Conservation (phyloP, 2,797 vertebrate genomes). For the Melanotaenia boesemani region DNA sequence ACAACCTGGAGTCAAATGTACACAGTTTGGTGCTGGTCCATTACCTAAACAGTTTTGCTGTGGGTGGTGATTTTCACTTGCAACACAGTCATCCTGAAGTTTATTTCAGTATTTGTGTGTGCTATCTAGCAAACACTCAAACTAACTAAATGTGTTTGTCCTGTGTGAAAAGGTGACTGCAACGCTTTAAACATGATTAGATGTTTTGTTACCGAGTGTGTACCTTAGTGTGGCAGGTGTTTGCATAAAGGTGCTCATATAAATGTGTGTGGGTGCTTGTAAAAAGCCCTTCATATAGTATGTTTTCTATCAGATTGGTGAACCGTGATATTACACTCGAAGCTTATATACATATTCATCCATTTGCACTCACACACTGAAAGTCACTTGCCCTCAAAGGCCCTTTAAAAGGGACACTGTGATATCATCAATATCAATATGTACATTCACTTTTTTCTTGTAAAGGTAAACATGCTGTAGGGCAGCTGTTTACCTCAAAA, state of each 20-base stretch:
- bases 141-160: slow-evolving; percentile 13
- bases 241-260: slow-evolving; percentile 41
- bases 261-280: slow-evolving; percentile 24
- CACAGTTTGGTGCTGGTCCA: slow-evolving; percentile 18
- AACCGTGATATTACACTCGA: slow-evolving; percentile 69
- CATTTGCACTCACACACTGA: slow-evolving; percentile 43
- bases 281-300: slow-evolving; percentile 37
- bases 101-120: not conserved
- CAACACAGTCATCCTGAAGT: slow-evolving; percentile 18
- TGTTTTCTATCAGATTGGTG: slow-evolving; percentile 67
- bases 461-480: slow-evolving; percentile 24
- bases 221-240: slow-evolving; percentile 46
- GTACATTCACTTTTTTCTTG: not conserved
- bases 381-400: slow-evolving; percentile 52
- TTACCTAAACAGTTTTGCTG: slow-evolving; percentile 25
- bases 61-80: slow-evolving; percentile 27
- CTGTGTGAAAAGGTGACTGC: slow-evolving; percentile 5
- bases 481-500: no score
- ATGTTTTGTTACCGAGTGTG: slow-evolving; percentile 21
- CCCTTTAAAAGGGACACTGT: slow-evolving; percentile 50
- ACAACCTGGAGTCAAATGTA: slow-evolving; percentile 1
- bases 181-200: slow-evolving; percentile 29
- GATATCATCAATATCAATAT: slow-evolving; percentile 55
- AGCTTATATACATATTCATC: slow-evolving; percentile 70
- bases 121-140: slow-evolving; percentile 5